phyloP scores from a whole-genome alignment of 1,140 invertebrate genomes.

The Drosophila elegans region DNA sequence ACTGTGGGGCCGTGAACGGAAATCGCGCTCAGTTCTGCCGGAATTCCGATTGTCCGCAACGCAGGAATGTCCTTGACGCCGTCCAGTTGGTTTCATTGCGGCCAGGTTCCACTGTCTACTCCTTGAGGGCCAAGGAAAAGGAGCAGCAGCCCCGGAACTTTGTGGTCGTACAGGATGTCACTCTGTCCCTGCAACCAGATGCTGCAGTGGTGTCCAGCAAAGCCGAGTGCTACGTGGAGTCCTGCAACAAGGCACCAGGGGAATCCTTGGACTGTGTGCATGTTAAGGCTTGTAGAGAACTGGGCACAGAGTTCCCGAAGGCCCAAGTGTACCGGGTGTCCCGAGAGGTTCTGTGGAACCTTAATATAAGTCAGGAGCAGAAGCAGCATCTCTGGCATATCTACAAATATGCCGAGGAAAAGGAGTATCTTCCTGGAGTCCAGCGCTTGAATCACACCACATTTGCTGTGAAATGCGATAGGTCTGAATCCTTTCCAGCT shows the following conservation, averaged over 20 bases:
- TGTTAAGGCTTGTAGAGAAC: constrained; percentile 65
- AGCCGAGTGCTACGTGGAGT: constrained; percentile 70
- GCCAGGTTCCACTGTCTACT: constrained; percentile 56
- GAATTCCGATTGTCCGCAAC: constrained; percentile 63
- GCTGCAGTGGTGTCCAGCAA: constrained; percentile 72
- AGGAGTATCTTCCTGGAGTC: constrained; percentile 66
- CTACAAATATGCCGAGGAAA: constrained; percentile 59
- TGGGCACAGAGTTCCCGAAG: constrained; percentile 29
- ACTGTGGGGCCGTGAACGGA: constrained; percentile 72
- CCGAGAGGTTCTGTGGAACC: constrained; percentile 73
- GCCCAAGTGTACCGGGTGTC: constrained; percentile 63
- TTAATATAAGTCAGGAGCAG: constrained; percentile 70
- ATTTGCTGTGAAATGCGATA: constrained; percentile 73
- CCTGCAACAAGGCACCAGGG: constrained; percentile 45
- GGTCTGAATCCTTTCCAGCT: constrained; percentile 68
- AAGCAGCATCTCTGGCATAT: constrained; percentile 73
- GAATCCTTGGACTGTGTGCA: constrained; percentile 50
- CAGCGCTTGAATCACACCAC: constrained; percentile 67
- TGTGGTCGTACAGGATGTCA: constrained; percentile 65
- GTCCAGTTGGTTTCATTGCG: constrained; percentile 58
- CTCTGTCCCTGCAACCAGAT: constrained; percentile 54
- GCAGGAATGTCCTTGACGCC: constrained; percentile 62
- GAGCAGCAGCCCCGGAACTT: constrained; percentile 69
- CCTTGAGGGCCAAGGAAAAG: constrained; percentile 62
- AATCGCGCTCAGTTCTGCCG: constrained; percentile 65